phyloP scores from a whole-genome alignment of 2,797 vertebrate species.

The Urocyon cinereoargenteus region DNA sequence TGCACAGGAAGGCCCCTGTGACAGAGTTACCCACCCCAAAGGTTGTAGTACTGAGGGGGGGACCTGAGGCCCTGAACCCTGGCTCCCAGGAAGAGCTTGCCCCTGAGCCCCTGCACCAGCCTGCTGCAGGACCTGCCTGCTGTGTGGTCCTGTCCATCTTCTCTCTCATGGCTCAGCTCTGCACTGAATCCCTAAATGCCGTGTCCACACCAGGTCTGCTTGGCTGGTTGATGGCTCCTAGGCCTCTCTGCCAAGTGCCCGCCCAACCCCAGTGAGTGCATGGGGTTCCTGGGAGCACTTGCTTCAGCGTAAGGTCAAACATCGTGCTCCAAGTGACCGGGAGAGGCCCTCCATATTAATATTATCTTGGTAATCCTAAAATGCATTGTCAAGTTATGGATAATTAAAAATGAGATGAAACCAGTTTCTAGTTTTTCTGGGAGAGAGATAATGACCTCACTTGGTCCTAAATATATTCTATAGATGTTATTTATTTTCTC shows the following conservation, averaged over 20 bases:
- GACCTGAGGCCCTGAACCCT: not conserved
- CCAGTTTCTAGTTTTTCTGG: not conserved
- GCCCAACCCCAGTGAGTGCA: accelerated
- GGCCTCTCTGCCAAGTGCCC: not conserved
- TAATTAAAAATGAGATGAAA: not conserved
- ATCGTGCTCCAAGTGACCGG: not conserved
- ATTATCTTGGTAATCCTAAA: not conserved
- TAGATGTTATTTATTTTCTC: not conserved
- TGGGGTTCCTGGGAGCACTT: accelerated
- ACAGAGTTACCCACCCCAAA: not conserved
- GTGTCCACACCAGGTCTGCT: not conserved
- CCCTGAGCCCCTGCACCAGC: not conserved
- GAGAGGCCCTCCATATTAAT: too few species aligned
- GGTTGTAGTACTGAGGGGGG: accelerated
- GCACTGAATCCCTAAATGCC: not conserved
- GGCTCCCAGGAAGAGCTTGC: not conserved
- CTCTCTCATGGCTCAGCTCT: not conserved
- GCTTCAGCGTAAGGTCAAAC: not conserved
- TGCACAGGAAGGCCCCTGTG: accelerated
- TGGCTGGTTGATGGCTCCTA: accelerated
- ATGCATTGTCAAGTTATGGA: not conserved
- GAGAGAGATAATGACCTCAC: not conserved
- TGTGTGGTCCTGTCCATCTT: not conserved
- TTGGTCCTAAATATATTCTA: not conserved
- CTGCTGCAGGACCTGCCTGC: not conserved